These are phyloP conservation scores for Nymphicus hollandicus DNA, from an alignment of 2,113 vertebrate genomes.

Conservation along the genomic window DNA sequence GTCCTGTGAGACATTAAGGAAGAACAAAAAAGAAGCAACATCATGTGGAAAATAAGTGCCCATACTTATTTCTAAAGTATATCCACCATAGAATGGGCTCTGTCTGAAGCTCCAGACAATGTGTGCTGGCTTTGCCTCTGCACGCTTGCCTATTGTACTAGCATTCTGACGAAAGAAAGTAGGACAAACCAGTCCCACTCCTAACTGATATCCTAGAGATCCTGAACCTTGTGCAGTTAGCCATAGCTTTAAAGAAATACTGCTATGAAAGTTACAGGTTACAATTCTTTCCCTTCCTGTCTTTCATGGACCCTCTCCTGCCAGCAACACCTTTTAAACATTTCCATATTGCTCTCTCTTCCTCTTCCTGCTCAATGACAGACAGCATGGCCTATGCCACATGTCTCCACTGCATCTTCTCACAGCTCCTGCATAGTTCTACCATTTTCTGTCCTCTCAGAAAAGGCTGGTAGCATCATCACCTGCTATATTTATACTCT, in stretches of 20 bases:
- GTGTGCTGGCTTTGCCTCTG: neutral
- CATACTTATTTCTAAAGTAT: neutral
- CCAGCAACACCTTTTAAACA: neutral
- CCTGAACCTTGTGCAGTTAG: neutral
- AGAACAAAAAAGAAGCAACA: neutral
- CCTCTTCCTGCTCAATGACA: neutral
- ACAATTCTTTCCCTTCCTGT: neutral
- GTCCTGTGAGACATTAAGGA: conserved; percentile 70
- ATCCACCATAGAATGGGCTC: neutral
- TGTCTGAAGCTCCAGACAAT: neutral
- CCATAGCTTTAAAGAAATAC: neutral
- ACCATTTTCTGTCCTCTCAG: neutral
- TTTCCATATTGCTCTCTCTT: neutral
- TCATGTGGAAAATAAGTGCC: neutral
- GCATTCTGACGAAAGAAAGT: neutral
- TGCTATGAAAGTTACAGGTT: neutral
- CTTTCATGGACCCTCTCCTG: neutral
- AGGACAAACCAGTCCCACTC: neutral
- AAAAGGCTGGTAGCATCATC: neutral
- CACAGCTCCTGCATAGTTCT: neutral
- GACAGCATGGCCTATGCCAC: neutral
- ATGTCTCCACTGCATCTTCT: neutral
- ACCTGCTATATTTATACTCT: neutral
- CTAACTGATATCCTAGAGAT: neutral
- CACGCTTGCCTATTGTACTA: neutral